Conservation (phyloP, 1,140 invertebrate genomes). For the Bombus pyrosoma region DNA sequence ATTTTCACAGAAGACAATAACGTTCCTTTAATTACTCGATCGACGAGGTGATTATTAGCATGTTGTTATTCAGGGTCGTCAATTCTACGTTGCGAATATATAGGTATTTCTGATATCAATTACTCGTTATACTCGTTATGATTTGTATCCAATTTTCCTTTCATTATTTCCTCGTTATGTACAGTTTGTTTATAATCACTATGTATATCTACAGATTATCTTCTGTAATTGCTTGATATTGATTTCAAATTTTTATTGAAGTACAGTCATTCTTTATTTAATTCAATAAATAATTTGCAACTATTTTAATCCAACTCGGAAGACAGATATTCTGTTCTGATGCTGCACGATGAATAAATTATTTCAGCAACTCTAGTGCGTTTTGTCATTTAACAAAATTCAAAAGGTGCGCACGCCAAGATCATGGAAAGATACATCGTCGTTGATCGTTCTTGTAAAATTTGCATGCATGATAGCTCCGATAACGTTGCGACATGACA, state of each 20-base stretch:
- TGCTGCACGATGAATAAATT: not conserved
- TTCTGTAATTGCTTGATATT: not conserved
- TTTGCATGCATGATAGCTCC: not conserved
- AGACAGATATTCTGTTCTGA: not conserved
- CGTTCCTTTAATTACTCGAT: slow-evolving; percentile 9
- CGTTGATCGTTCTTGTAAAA: not conserved
- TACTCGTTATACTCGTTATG: not conserved
- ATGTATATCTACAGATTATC: not conserved
- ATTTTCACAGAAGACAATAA: slow-evolving; percentile 15
- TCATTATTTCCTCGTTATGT: not conserved
- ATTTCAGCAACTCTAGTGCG: not conserved
- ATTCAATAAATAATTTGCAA: not conserved
- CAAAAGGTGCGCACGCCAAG: not conserved
- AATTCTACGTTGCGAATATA: not conserved
- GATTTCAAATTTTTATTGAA: not conserved
- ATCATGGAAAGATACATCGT: not conserved
- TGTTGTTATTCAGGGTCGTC: slow-evolving; percentile 13
- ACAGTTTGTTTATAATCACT: not conserved
- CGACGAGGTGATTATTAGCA: slow-evolving; percentile 7
- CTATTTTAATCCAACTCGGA: not conserved
- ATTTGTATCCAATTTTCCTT: not conserved
- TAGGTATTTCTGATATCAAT: not conserved
- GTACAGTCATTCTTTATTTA: not conserved
- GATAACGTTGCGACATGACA: not conserved
- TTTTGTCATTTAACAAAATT: not conserved